phyloP scores from a whole-genome alignment of 2,797 vertebrate genomes.

The Labroides dimidiatus region DNA sequence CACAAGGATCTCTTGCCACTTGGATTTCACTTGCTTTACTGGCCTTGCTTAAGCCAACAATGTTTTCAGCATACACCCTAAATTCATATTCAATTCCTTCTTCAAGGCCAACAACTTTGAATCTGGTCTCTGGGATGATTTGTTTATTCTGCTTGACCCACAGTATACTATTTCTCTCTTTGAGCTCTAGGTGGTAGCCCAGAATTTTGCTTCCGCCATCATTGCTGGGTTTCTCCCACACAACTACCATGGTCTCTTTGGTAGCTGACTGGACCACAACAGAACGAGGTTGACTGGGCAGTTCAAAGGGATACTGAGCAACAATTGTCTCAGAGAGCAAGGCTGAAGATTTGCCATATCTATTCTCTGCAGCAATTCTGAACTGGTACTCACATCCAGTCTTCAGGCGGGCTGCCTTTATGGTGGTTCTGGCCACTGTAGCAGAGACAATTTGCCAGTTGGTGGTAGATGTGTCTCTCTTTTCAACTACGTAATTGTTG shows the following conservation, averaged over 20 bases:
- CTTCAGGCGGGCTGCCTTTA: constrained; percentile 94
- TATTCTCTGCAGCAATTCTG: constrained; percentile 97
- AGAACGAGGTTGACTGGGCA: constrained; percentile 92
- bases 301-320: constrained; percentile 96
- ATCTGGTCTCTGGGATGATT: constrained; percentile 92
- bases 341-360: constrained; percentile 95
- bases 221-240: constrained; percentile 94
- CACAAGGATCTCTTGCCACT: constrained; percentile 95
- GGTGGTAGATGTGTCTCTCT: constrained; percentile 97
- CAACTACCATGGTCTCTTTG: constrained; percentile 95
- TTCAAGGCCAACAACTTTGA: constrained; percentile 92
- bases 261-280: constrained; percentile 88
- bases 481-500: constrained; percentile 98
- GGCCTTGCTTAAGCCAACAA: constrained; percentile 93
- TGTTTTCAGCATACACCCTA: constrained; percentile 97
- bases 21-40: constrained; percentile 95
- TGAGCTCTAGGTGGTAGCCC: constrained; percentile 96
- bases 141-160: constrained; percentile 98
- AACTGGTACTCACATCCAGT: constrained; percentile 98
- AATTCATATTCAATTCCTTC: constrained; percentile 99
- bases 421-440: constrained; percentile 97
- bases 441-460: constrained; percentile 98
- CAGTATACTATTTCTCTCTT: constrained; percentile 97
- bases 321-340: constrained; percentile 90
- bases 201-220: constrained; percentile 96